Evolutionary conservation across 2,797 vertebrate genomes (phyloP).

Genomic region (Buphagus erythrorhynchus): DNA sequence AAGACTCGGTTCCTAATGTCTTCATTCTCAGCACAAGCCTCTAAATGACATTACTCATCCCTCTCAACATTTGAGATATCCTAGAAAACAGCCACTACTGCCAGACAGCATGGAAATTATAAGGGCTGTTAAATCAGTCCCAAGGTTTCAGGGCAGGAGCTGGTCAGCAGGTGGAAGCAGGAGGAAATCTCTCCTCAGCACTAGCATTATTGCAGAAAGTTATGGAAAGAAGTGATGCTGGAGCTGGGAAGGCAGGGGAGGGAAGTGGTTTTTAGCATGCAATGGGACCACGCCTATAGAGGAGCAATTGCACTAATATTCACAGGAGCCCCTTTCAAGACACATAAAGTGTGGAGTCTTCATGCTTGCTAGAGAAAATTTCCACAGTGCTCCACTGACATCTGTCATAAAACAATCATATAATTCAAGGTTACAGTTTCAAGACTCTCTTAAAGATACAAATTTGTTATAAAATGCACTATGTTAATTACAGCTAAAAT

Average conservation of each 20-base stretch:
- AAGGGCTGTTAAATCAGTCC: not conserved
- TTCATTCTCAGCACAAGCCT: not conserved
- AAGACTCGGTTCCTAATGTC: not conserved
- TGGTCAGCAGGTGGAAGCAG: not conserved
- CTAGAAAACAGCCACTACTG: not conserved
- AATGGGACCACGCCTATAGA: not conserved
- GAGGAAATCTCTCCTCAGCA: not conserved
- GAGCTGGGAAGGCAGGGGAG: not conserved
- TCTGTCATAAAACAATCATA: not conserved
- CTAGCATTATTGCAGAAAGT: not conserved
- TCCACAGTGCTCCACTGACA: not conserved
- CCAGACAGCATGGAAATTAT: not conserved
- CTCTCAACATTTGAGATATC: not conserved
- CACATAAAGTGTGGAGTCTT: not conserved
- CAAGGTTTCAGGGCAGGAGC: not conserved
- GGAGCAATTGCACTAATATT: not conserved
- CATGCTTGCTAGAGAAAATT: not conserved
- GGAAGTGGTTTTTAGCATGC: not conserved
- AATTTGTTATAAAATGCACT: slow-evolving; percentile 55
- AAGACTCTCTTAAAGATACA: slow-evolving; percentile 58
- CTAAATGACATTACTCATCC: not conserved
- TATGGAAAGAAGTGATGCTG: not conserved
- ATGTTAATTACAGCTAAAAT: slow-evolving; percentile 75
- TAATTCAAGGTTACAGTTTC: slow-evolving; percentile 64
- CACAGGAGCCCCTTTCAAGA: not conserved